Evolutionary conservation across 2,797 vertebrate species (phyloP), one percentile per base, ranked within the genome.

Genomic region (Diglossa cyanea): DNA sequence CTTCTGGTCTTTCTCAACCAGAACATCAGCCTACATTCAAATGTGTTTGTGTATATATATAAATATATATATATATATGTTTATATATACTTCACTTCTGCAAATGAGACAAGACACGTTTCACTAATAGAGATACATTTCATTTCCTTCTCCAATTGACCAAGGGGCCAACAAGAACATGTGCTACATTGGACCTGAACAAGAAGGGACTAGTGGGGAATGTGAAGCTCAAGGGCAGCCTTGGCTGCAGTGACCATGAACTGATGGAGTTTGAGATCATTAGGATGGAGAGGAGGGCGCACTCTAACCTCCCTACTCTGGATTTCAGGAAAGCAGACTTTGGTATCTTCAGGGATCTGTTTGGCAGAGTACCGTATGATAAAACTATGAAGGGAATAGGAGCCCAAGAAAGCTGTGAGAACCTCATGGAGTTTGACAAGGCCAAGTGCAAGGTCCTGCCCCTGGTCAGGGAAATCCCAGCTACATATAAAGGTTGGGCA

Each of bases 131-230:
- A 33, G 30, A 30, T 17, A 54, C 2, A 9, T 55, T 61, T 63
- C 0, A 44, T n/a, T 58, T 65, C 24, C 28, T 45, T 51, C 24
- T 68, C 19, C 39, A 33, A 11, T 25, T 9, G 30, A 35, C 33
- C 0, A 0, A 68, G 13, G 13, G 28, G 17, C 8, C 54, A 45
- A 20, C 7, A 30, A 30, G 19, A 19, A 45, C 6, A 30, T 7
- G 16, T 20, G 10, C 24, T 45, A 10, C 45, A 15, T 24, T 53
- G 47, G 7, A 30, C 20, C 6, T 54, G 13, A 30, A 10, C 6
- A 33, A 33, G 40, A 40, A 68, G 40, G 24, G 8, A 75, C 54
- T 53, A n/a, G 13, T 30, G 40, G 13, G 25, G 30, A 54, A 54
- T 17, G 20, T 25, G 40, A 30, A 61, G 11, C 6, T 30, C 30